These are phyloP conservation scores for Apodemus speciosus DNA, from an alignment of 2,113 vertebrate species.

Conservation along the genomic window DNA sequence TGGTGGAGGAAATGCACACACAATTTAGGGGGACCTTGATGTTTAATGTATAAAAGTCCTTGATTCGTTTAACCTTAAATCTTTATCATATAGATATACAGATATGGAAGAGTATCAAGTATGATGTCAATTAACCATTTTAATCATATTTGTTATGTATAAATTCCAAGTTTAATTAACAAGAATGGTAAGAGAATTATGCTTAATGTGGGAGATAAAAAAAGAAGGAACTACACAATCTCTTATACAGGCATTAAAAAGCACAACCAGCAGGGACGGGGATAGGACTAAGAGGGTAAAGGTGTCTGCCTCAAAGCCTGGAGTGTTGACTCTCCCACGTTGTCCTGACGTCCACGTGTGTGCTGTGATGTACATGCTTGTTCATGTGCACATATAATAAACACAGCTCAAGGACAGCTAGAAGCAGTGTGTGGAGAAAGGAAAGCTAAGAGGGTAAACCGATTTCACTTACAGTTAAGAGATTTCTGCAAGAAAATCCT, in stretches of 20 bases:
- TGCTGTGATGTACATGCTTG: background rate
- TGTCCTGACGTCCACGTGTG: no score
- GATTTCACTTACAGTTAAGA: slow-evolving; percentile 26
- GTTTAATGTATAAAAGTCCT: background rate
- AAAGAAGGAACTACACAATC: background rate
- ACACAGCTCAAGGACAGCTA: background rate
- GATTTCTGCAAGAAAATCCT: background rate
- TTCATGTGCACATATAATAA: no score
- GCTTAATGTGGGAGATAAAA: background rate
- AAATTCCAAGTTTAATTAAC: background rate
- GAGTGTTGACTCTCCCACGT: background rate
- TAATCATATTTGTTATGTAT: background rate
- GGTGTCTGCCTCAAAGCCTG: background rate
- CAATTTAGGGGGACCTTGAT: slow-evolving; percentile 4
- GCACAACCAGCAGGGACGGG: no score
- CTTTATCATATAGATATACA: background rate
- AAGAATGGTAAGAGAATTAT: background rate
- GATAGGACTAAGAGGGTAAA: no score
- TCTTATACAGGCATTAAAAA: background rate
- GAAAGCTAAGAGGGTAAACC: no score
- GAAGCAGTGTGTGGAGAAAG: background rate
- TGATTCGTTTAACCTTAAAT: slow-evolving; percentile 27
- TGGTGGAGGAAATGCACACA: background rate
- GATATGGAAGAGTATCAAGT: background rate
- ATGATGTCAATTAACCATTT: background rate